phyloP scores from a whole-genome alignment of 2,113 vertebrate genomes.

The Varanus salvator region DNA sequence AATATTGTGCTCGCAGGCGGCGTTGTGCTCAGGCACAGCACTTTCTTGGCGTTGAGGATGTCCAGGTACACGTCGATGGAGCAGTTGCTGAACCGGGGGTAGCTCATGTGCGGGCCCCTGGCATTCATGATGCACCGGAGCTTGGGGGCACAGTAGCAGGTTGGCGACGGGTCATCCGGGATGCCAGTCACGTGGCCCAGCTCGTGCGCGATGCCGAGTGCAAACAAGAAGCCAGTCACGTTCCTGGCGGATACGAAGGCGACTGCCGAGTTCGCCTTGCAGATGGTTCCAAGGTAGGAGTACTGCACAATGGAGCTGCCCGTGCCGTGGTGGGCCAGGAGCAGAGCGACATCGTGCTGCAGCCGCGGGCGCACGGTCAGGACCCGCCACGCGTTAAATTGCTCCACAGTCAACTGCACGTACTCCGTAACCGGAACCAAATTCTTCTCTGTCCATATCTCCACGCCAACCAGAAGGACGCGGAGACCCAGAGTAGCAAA shows the following conservation, averaged over 20 bases:
- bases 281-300: slow-evolving; percentile 51
- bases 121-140: slow-evolving; percentile 64
- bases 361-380: slow-evolving; percentile 23
- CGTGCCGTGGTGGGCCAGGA: slow-evolving; percentile 30
- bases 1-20: neutral
- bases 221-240: slow-evolving; percentile 32
- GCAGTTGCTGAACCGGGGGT: slow-evolving; percentile 68
- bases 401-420: slow-evolving; percentile 30
- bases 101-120: neutral
- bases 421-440: slow-evolving; percentile 25
- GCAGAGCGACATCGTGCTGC: slow-evolving; percentile 52
- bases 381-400: slow-evolving; percentile 65
- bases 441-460: slow-evolving; percentile 69
- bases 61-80: slow-evolving; percentile 52
- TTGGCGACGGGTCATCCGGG: neutral
- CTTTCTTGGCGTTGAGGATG: slow-evolving; percentile 46
- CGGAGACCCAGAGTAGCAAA: slow-evolving; percentile 43
- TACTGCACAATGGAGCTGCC: accelerated
- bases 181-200: slow-evolving; percentile 66
- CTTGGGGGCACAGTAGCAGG: slow-evolving; percentile 2
- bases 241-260: slow-evolving; percentile 56
- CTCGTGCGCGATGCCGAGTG: slow-evolving; percentile 43
- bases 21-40: slow-evolving; percentile 59
- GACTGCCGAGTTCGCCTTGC: slow-evolving; percentile 24
- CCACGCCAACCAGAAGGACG: slow-evolving; percentile 59